Percentiles rank a stretch among this genome's conserved stretches.
These are phyloP conservation scores for Harpagus bidentatus DNA, from an alignment of 2,113 vertebrate genomes.

Conservation along the genomic window DNA sequence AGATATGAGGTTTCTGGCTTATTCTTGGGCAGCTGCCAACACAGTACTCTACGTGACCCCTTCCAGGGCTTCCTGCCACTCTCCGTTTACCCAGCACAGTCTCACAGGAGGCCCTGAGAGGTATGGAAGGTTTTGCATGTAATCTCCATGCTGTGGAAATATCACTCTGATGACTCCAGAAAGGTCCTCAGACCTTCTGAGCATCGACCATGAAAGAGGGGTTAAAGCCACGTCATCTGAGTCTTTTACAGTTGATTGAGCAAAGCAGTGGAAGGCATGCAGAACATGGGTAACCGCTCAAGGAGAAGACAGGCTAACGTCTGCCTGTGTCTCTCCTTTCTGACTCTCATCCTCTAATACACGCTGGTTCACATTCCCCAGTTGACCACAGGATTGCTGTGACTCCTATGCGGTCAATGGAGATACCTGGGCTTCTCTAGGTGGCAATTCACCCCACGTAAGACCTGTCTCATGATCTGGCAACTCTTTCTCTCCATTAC, in stretches of 20 bases:
- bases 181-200: neutral
- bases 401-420: neutral
- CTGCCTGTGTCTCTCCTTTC: neutral
- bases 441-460: neutral
- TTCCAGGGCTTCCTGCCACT: neutral
- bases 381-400: fast-evolving
- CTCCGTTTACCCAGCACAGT: neutral
- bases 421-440: neutral
- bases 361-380: neutral
- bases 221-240: neutral
- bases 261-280: neutral
- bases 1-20: neutral
- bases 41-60: too few species aligned
- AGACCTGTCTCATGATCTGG: neutral
- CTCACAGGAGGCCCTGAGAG: neutral
- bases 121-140: neutral
- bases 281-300: neutral
- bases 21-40: neutral
- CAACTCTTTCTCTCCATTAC: neutral
- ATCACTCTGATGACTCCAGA: neutral
- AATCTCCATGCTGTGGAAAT: fast-evolving
- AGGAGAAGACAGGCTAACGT: neutral
- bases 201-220: neutral
- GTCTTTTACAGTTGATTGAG: neutral
- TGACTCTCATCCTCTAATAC: neutral